Evolutionary conservation across 2,888 invertebrate species (phyloP).

Genomic region (Megalurothrips usitatus): DNA sequence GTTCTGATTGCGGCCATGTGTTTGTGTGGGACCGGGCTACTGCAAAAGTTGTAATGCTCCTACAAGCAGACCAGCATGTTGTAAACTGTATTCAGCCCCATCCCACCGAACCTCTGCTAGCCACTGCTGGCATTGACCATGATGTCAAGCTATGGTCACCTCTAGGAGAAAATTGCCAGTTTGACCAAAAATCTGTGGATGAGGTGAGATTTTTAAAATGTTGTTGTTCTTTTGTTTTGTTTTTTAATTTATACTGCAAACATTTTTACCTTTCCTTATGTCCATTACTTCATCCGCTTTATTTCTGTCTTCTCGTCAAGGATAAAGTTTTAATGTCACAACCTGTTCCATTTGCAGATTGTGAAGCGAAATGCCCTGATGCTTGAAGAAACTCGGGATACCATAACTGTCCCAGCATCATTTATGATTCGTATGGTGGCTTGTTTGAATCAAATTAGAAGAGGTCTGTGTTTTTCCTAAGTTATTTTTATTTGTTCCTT

Average conservation of each 20-base stretch:
- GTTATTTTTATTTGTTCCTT: background rate
- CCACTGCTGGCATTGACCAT: constrained; percentile 84
- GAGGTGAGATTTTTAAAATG: constrained; percentile 51
- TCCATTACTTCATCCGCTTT: too few species aligned
- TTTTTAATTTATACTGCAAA: background rate
- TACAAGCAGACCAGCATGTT: constrained; percentile 76
- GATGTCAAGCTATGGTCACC: constrained; percentile 82
- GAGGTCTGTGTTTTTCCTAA: constrained; percentile 42
- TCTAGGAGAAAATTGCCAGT: constrained; percentile 55
- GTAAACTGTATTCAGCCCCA: constrained; percentile 84
- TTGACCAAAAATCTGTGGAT: constrained; percentile 59
- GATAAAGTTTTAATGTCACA: background rate
- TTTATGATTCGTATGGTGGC: constrained; percentile 77
- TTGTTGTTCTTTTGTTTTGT: constrained; percentile 26
- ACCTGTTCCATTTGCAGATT: constrained; percentile 52
- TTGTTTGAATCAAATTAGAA: constrained; percentile 61
- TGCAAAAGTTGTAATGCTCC: constrained; percentile 64
- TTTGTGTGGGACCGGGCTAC: constrained; percentile 74
- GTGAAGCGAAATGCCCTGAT: constrained; percentile 73
- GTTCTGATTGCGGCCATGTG: constrained; percentile 85
- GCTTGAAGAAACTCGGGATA: constrained; percentile 81
- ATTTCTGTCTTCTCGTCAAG: too few species aligned
- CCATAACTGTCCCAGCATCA: constrained; percentile 80
- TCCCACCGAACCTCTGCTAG: constrained; percentile 67
- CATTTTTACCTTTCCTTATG: background rate